These are phyloP conservation scores for Bradysia coprophila DNA, from an alignment of 1,140 invertebrate genomes.

Conservation along the genomic window DNA sequence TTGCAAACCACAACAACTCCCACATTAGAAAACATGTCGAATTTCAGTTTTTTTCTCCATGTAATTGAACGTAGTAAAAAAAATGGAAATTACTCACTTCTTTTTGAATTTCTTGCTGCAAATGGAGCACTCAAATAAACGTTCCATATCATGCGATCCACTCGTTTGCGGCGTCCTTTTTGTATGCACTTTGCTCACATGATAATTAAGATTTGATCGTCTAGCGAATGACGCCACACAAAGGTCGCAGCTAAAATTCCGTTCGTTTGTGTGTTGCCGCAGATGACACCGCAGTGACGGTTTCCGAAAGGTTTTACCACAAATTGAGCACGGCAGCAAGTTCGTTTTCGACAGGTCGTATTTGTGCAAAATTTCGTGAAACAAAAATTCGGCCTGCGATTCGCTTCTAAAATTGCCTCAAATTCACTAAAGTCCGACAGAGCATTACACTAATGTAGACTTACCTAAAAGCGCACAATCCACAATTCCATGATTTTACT, in stretches of 20 bases:
- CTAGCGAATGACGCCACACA: slow-evolving; percentile 45
- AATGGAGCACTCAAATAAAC: slow-evolving; percentile 27
- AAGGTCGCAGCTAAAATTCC: slow-evolving; percentile 40
- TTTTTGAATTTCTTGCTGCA: slow-evolving; percentile 39
- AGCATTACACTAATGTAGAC: background rate
- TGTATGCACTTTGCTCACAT: slow-evolving; percentile 28
- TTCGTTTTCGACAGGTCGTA: slow-evolving; percentile 20
- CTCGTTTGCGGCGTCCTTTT: slow-evolving; percentile 2
- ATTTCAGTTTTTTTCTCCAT: too few species aligned
- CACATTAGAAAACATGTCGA: too few species aligned
- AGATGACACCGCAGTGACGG: slow-evolving; percentile 46
- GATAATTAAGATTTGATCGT: slow-evolving; percentile 34
- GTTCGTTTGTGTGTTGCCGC: slow-evolving; percentile 55
- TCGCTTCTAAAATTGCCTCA: slow-evolving; percentile 14
- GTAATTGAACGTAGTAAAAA: too few species aligned
- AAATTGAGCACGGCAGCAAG: slow-evolving; percentile 42
- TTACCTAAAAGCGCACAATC: slow-evolving; percentile 23
- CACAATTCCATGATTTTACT: slow-evolving; percentile 13
- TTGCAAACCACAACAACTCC: too few species aligned
- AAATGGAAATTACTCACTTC: too few species aligned
- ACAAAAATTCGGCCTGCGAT: slow-evolving; percentile 37
- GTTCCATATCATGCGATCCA: slow-evolving; percentile 1
- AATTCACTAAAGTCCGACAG: background rate
- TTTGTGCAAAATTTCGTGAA: slow-evolving; percentile 40
- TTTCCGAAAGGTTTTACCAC: slow-evolving; percentile 49